Conservation (phyloP, 2,888 invertebrate genomes). For the Cephus pygmeus region DNA sequence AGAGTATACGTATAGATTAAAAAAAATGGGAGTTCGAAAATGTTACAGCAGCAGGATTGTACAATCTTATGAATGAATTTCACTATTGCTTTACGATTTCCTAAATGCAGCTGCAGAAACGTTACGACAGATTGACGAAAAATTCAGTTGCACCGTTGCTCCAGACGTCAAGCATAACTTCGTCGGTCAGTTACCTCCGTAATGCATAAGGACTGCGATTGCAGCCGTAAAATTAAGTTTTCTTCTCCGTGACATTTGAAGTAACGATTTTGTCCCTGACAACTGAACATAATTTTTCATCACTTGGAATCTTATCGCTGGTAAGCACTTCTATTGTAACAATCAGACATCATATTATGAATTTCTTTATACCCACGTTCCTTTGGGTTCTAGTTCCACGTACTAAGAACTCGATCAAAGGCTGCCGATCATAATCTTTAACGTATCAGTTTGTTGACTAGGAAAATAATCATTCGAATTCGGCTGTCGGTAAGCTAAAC, state of each 20-base stretch:
- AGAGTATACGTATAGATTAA: neutral
- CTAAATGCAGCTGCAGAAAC: neutral
- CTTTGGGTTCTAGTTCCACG: neutral
- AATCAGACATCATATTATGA: neutral
- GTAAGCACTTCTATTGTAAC: neutral
- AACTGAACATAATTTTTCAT: neutral
- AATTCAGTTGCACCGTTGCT: slow-evolving; percentile 11
- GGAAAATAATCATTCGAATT: too few species aligned
- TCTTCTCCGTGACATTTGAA: neutral
- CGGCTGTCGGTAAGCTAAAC: too few species aligned
- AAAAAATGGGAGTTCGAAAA: neutral
- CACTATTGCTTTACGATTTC: slow-evolving; percentile 1
- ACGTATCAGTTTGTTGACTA: too few species aligned
- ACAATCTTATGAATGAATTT: slow-evolving; percentile 5
- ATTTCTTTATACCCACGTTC: neutral
- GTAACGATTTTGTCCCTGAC: neutral
- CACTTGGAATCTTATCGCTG: neutral
- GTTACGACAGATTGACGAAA: neutral
- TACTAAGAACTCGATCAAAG: too few species aligned
- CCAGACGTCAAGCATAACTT: slow-evolving; percentile 3
- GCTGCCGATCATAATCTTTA: too few species aligned
- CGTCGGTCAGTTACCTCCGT: slow-evolving; percentile 13
- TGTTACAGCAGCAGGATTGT: neutral
- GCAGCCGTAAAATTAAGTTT: neutral
- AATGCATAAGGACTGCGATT: neutral